These are phyloP conservation scores for Pedetes capensis DNA, from an alignment of 2,113 vertebrate species.

Conservation along the genomic window DNA sequence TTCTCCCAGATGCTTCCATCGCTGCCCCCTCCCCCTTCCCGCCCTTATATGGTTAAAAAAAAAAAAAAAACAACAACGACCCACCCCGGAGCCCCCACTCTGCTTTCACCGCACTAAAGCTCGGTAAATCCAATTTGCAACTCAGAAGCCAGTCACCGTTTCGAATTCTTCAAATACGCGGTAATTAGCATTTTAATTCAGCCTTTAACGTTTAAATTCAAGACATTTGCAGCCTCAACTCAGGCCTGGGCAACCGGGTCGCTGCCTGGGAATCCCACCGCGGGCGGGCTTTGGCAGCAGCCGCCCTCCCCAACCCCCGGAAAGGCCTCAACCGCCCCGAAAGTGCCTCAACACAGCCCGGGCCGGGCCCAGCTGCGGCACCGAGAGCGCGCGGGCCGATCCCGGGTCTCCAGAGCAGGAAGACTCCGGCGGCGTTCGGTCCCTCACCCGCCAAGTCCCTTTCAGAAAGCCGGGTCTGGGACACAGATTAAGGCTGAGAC, in stretches of 20 bases:
- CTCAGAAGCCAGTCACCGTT: slow-evolving; percentile 92
- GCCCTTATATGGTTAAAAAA: slow-evolving; percentile 74
- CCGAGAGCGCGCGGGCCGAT: slow-evolving; percentile 43
- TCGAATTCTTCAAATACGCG: slow-evolving; percentile 89
- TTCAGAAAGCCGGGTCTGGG: neutral
- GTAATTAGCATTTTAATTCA: slow-evolving; percentile 93
- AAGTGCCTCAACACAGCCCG: slow-evolving; percentile 39
- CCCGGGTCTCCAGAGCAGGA: neutral
- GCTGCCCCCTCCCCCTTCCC: slow-evolving; percentile 29
- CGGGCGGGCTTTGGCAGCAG: neutral
- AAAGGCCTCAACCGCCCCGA: slow-evolving; percentile 43
- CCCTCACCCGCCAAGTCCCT: neutral
- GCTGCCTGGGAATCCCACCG: slow-evolving; percentile 54
- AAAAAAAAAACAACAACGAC: too few species aligned
- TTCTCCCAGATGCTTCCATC: slow-evolving; percentile 67
- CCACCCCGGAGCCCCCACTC: slow-evolving; percentile 79
- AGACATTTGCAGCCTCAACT: slow-evolving; percentile 74
- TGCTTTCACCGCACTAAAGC: slow-evolving; percentile 88
- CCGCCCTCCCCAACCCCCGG: neutral
- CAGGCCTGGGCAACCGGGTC: slow-evolving; percentile 68
- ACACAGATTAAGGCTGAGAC: neutral
- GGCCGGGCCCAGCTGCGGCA: slow-evolving; percentile 30
- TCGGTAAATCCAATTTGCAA: slow-evolving; percentile 96
- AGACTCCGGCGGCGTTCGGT: neutral
- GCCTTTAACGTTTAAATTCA: slow-evolving; percentile 89